Base-by-base conservation (phyloP, 2,113 vertebrate species). In the Coptodon bakossiorum region DNA sequence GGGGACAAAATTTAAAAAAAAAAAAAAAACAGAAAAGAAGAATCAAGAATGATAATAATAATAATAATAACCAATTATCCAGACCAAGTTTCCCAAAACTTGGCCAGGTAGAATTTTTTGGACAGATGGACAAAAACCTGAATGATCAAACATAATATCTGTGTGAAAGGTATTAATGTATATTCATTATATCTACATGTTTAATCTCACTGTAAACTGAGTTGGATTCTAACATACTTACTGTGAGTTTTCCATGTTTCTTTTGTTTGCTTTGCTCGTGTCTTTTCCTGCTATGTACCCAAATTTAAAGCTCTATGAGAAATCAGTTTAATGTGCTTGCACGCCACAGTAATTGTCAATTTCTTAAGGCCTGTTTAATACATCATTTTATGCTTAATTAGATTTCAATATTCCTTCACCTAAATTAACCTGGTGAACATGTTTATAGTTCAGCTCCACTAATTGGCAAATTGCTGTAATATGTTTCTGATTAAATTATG, bases 381-480 rank as follows among this genome's bases (percentile, higher is more conserved):
- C 88, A 82, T 91, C 66, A 84, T 9, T 80, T 71, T 63, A 71
- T 27, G 45, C 54, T 63, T n/a, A 48, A 87, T 78, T 79, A 36
- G 59, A 89, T 90, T 83, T 79, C 53, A 45, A 45, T 80, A 61
- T 76, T 31, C 24, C 66, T 80, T 86, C 24, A 48, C 73, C 63
- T 40, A 8, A 48, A 84, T 87, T 80, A 82, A 89, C 84, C 85
- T n/a, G 29, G 7, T 9, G 40, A 68, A 85, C 2, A 0, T 79
- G 59, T 73, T 57, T 85, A 83, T 57, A 24, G 86, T 16, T 31
- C 63, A 56, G 5, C 66, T 24, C 50, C 1, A 90, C 63, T 80
- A 71, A 85, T 40, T 12, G 38, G 45, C 50, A 59, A 3, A 40
- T 68, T 36, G 34, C 71, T 16, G 38, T 81, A 36, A 86, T 82